Conservation (phyloP, 2,888 invertebrate species). For the Melanophora roralis region DNA sequence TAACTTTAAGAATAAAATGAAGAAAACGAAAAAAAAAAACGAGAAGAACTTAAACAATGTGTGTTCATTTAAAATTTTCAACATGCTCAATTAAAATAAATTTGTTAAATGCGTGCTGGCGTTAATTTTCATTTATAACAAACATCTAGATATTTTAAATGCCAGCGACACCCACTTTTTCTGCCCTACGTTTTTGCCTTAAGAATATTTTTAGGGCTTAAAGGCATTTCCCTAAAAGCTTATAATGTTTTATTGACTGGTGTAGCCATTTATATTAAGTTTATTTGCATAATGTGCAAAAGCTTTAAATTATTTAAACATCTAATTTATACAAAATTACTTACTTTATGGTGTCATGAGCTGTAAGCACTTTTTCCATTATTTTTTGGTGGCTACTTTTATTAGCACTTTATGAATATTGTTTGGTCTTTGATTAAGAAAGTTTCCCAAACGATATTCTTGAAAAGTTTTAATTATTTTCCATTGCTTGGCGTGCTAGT, state of each 20-base stretch:
- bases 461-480: not conserved
- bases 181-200: no score
- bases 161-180: no score
- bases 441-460: not conserved
- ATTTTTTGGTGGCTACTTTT: not conserved
- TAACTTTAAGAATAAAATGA: not conserved
- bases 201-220: no score
- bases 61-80: constrained; percentile 49
- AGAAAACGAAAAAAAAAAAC: constrained; percentile 14
- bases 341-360: constrained; percentile 31
- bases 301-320: constrained; percentile 37
- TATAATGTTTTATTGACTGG: no score
- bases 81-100: constrained; percentile 62
- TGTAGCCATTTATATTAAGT: not conserved
- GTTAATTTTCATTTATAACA: constrained; percentile 35
- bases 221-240: no score
- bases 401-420: not conserved
- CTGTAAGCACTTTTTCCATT: not conserved
- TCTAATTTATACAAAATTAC: constrained; percentile 44
- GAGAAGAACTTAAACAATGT: constrained; percentile 38
- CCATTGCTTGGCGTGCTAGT: not conserved
- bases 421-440: not conserved
- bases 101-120: constrained; percentile 52
- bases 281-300: constrained; percentile 26
- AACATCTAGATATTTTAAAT: not conserved